Evolutionary conservation across 2,797 vertebrate genomes (phyloP), one percentile per base, ranked within the genome.

Genomic region (Sebastes taczanowskii): DNA sequence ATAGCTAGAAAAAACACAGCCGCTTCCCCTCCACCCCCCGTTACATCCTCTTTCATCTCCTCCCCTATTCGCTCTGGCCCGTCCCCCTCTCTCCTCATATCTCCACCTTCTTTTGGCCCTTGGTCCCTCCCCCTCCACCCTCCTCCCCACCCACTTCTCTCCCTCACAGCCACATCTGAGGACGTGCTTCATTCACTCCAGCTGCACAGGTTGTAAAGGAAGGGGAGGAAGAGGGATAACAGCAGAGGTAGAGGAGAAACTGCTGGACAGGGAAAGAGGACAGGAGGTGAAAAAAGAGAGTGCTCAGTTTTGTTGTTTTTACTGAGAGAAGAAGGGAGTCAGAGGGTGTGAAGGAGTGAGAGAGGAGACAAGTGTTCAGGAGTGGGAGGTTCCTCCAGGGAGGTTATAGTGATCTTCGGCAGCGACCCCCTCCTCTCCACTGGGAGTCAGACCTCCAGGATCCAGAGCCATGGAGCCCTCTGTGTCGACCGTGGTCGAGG

Each of bases 391-490:
- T 89, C 82, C 63, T 87, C 78, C 91, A 80, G 71, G 75, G 86
- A 75, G 82, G 84, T 89, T 81, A 32, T 14, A 86, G 78, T 82
- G 78, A 89, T 86, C 78, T 35, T 72, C 22, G 7, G 76, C 58
- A 49, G 69, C 22, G 11, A 80, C 69, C 68, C 68, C 38, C 74
- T 83, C 71, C 70, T 60, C 60, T 75, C 77, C 6, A 3, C 76
- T 84, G 86, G 90, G 91, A 92, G 86, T 86, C 82, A 80, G 82
- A 82, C 70, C 77, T 60, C 84, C 83, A 81, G 86, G 71, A 89
- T 83, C 87, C 84, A 89, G 76, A 91, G 61, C 65, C 79, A 96
- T 95, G 95, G 95, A 96, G 71, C 92, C 93, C 70, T 91, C 92
- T 18, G 78, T 90, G 86, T 93, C 94, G 10, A 49, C 89, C 1